phyloP scores from a whole-genome alignment of 30 jellyfish, hydroid and myxozoan genomes.

The Cassiopea xamachana region DNA sequence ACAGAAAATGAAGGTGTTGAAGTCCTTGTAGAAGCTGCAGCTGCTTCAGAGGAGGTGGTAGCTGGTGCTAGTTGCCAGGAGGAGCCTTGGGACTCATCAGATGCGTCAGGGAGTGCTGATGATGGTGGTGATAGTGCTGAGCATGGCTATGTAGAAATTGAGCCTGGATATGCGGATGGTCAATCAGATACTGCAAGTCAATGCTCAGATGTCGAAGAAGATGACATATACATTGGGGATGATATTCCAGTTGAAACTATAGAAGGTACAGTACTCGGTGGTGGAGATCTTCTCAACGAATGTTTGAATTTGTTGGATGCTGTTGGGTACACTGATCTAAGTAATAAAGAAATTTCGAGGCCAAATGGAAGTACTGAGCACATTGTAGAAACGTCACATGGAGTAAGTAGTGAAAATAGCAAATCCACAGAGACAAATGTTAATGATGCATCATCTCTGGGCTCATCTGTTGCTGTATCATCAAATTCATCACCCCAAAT shows the following conservation, averaged over 20 bases:
- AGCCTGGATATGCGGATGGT: conserved; percentile 80
- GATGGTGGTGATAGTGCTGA: conserved; percentile 82
- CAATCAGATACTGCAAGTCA: conserved; percentile 72
- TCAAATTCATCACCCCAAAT: neutral
- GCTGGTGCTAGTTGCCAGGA: conserved; percentile 16
- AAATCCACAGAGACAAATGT: neutral
- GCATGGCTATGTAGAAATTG: conserved; percentile 87
- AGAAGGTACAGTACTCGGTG: conserved; percentile 53
- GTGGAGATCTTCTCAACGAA: conserved; percentile 66
- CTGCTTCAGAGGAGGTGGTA: conserved; percentile 15
- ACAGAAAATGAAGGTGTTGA: neutral
- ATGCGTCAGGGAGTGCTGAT: conserved; percentile 36
- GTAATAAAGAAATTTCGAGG: neutral
- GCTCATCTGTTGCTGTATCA: neutral
- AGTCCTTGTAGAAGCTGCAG: conserved; percentile 7
- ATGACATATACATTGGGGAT: conserved; percentile 63
- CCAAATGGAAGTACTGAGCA: neutral
- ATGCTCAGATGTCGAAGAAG: conserved; percentile 67
- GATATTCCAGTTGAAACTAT: conserved; percentile 34
- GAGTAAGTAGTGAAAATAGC: neutral
- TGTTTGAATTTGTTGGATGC: conserved; percentile 61
- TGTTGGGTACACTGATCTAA: conserved; percentile 25
- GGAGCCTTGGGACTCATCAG: conserved; percentile 26
- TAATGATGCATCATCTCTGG: neutral
- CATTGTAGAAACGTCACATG: neutral